Evolutionary conservation across 2,888 invertebrate species (phyloP), one percentile per base, ranked within the genome.

Genomic region (Parnassius smintheus): DNA sequence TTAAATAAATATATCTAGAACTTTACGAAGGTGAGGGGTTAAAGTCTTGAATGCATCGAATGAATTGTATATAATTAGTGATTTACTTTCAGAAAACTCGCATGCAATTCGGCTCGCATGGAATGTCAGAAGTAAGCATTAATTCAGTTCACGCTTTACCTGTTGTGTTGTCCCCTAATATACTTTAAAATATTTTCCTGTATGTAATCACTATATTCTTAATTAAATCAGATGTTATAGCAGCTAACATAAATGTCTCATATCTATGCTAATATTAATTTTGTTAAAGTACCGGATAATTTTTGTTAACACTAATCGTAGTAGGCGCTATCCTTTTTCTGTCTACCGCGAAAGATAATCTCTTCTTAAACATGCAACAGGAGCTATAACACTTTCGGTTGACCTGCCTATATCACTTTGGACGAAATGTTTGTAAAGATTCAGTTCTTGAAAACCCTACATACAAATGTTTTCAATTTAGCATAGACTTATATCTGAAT

Each of bases 11-110:
- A 46, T 12, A n/a, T 46, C 46, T 46, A 4, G n/a, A 13, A 13
- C 13, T 49, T 9, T 7, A 9, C 8, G 13, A 13, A 49, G 49
- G 13, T 49, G 49, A 49, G 8, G 9, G 4, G 8, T 49, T 49
- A 49, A 18, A 13, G 11, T 11, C 7, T 46, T 12, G n/a, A n/a
- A 7, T 46, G n/a, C n/a, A n/a, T 46, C n/a, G 46, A 11, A 11
- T 44, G 9, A 35, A 9, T 35, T 18, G 53, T 3, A 25, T 58
- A 44, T 62, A 62, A 62, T 54, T 8, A 44, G 35, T 58, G 54
- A 50, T 62, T 62, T 62, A 58, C 54, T 62, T 62, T 62, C 62
- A 62, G 62, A 58, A 54, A 35, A 54, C 42, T 58, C 62, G 58
- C 50, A 50, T 45, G 42, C 54, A 44, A 44, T 41, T 42, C 44